Evolutionary conservation across 2,113 vertebrate genomes (phyloP).

Genomic region (Pelecanus crispus): DNA sequence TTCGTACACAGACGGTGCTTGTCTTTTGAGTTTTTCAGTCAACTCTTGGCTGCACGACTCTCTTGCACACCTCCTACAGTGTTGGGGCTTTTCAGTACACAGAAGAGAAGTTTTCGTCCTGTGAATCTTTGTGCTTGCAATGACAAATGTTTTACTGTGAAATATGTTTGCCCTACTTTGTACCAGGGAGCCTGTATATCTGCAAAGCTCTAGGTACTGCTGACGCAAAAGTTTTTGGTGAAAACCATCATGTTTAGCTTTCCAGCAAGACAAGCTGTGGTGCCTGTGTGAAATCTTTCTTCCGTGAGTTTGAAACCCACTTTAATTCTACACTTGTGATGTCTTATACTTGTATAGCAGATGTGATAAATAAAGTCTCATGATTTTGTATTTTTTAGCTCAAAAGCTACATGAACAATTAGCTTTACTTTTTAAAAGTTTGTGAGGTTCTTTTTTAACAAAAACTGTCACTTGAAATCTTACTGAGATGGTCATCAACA

Average conservation of each 20-base stretch:
- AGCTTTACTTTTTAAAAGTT: background rate
- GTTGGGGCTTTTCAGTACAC: background rate
- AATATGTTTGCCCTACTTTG: background rate
- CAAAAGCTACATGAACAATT: background rate
- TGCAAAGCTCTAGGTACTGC: background rate
- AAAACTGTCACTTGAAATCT: background rate
- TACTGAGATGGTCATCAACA: background rate
- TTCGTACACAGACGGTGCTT: background rate
- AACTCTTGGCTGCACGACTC: background rate
- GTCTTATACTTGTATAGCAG: background rate
- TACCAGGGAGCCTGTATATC: background rate
- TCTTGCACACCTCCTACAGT: background rate
- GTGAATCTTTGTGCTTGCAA: background rate
- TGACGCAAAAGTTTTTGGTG: background rate
- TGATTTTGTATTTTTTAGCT: background rate
- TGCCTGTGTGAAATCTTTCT: background rate
- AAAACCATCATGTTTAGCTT: background rate
- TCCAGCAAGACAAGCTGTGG: background rate
- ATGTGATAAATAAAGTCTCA: background rate
- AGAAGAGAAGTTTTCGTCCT: background rate
- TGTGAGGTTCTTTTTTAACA: background rate
- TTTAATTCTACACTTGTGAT: background rate
- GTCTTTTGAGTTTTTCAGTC: background rate
- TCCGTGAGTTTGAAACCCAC: background rate
- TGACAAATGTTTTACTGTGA: background rate